Evolutionary conservation across 2,888 invertebrate species (phyloP).

Genomic region (Carpatolechia fugitivella): DNA sequence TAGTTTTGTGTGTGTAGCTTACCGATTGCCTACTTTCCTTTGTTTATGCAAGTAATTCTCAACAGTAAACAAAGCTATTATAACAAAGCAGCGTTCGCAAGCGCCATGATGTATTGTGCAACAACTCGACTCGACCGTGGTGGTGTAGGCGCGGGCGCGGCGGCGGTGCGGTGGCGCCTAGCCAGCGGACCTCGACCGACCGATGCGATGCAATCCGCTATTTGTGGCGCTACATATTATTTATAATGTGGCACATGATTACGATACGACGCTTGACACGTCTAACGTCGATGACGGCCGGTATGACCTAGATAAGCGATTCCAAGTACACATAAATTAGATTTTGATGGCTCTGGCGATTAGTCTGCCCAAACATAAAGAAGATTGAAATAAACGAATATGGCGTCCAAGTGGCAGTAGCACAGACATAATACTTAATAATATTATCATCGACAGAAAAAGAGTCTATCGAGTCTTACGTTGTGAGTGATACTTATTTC

Average conservation of each 20-base stretch:
- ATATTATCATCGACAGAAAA: no score
- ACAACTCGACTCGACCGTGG: no score
- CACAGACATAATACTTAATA: no score
- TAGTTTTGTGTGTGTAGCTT: no score
- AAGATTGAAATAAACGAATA: neutral
- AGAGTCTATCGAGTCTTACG: no score
- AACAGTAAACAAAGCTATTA: neutral
- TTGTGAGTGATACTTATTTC: no score
- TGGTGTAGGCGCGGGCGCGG: conserved; percentile 21
- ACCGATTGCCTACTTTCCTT: no score
- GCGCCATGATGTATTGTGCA: conserved; percentile 31
- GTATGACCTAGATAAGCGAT: conserved; percentile 3
- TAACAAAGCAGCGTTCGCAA: conserved; percentile 9
- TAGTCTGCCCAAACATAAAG: neutral
- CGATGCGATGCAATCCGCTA: conserved; percentile 48
- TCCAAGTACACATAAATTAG: neutral
- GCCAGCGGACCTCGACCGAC: conserved; percentile 44
- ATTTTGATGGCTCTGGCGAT: neutral
- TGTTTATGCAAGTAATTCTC: neutral
- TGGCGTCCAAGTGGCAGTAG: no score
- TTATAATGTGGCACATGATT: conserved; percentile 9
- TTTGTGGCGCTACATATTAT: conserved; percentile 36
- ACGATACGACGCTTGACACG: neutral
- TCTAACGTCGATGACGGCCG: neutral
- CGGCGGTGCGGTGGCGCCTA: conserved; percentile 36